Percentiles rank a stretch among this genome's conserved stretches.
phyloP scores from a whole-genome alignment of 2,888 invertebrate genomes.

The Gastrophysa polygoni region DNA sequence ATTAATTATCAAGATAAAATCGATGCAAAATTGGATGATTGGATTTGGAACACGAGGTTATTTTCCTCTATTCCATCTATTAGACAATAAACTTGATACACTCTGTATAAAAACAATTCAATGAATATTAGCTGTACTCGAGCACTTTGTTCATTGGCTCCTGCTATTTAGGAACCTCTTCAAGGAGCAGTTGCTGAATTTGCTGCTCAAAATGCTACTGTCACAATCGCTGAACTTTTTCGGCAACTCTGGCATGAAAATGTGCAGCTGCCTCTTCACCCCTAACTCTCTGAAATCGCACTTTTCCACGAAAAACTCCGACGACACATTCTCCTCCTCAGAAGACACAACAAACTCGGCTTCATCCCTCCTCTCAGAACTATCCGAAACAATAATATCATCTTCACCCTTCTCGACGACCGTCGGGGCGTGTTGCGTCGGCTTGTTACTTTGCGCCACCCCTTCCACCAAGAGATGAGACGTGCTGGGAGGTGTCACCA shows the following conservation, averaged over 20 bases:
- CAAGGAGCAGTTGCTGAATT: slow-evolving; percentile 38
- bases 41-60: too few species aligned
- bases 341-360: slow-evolving; percentile 35
- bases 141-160: slow-evolving; percentile 19
- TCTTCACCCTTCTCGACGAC: not conserved
- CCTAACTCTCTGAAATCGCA: slow-evolving; percentile 15
- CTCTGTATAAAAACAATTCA: too few species aligned
- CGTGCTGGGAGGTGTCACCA: too few species aligned
- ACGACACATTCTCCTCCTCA: slow-evolving; percentile 30
- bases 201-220: slow-evolving; percentile 49
- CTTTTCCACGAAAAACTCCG: slow-evolving; percentile 22
- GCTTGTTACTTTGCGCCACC: slow-evolving; percentile 12
- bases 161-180: slow-evolving; percentile 19
- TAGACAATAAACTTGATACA: too few species aligned
- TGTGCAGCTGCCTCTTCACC: slow-evolving; percentile 70
- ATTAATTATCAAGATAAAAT: too few species aligned
- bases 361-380: not conserved
- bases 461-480: slow-evolving; percentile 21
- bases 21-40: too few species aligned
- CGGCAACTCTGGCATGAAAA: slow-evolving; percentile 73
- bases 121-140: too few species aligned
- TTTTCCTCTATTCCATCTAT: too few species aligned
- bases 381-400: too few species aligned
- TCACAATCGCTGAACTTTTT: slow-evolving; percentile 57
- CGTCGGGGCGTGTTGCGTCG: too few species aligned